Evolutionary conservation across 2,113 vertebrate species (phyloP).

Genomic region (Anarhynchus alexandrinus): DNA sequence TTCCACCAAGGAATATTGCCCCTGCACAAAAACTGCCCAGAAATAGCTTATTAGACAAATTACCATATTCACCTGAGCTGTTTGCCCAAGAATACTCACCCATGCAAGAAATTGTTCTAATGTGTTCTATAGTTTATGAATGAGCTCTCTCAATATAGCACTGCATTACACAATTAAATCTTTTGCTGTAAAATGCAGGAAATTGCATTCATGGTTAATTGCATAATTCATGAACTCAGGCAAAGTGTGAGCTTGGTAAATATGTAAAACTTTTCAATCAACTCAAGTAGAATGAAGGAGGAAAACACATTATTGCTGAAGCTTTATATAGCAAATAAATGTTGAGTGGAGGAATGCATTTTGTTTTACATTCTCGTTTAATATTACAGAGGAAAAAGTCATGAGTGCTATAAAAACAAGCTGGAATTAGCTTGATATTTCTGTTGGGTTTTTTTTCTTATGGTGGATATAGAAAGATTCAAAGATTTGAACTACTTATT

Average conservation of each 20-base stretch:
- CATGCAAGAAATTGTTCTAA: neutral
- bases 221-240: constrained; percentile 20
- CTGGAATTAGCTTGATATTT: neutral
- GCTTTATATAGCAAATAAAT: constrained; percentile 40
- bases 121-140: neutral
- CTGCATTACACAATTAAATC: constrained; percentile 21
- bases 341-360: neutral
- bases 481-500: constrained; percentile 16
- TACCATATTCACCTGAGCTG: neutral
- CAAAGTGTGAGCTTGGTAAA: constrained; percentile 11
- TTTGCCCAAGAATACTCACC: neutral
- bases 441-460: neutral
- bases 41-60: neutral
- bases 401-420: neutral
- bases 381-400: neutral
- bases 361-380: constrained; percentile 24
- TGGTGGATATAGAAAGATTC: neutral
- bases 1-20: neutral
- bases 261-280: constrained; percentile 52
- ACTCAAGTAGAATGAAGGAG: constrained; percentile 10
- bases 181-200: constrained; percentile 36
- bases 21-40: neutral
- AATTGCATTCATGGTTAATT: constrained; percentile 33
- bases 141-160: neutral
- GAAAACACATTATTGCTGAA: constrained; percentile 8